Base-by-base conservation (phyloP, 2,797 vertebrate species). In the Mus minutoides region DNA sequence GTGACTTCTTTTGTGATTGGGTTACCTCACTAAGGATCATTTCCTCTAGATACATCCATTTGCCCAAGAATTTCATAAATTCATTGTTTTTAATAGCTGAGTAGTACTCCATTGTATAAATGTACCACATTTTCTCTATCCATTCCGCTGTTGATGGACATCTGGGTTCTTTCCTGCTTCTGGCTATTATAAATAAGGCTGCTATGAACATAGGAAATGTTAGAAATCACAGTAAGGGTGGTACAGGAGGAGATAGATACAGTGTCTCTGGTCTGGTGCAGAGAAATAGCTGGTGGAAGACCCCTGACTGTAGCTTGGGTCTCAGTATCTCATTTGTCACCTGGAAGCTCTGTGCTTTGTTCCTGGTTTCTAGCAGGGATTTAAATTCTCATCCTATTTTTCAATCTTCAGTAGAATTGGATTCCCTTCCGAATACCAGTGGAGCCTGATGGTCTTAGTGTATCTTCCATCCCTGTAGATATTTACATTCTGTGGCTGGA, bases 221-320 rank as follows among this genome's bases (percentile, higher is more conserved):
- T 90, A 73, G 60, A 78, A 60, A 40, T 37, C n/a, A 3, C 62
- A 49, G 0, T 14, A 19, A 71, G 43, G 10, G 22, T 21, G 19
- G 31, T 21, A 54, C 21, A 91, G 26, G 56, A 40, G 52, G 43
- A 56, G 14, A 31, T 17, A 37, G 14, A 24, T 26, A 56, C 10
- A 34, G 7, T 0, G 31, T 12, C 40, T 82, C 21, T 7, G 1
- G 24, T 71, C n/a, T 26, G 21, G 24, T 9, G 21, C 12, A 4
- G 93, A 84, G 54, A 67, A n/a, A 10, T 0, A 91, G 64, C 19
- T 1, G 5, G 46, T 3, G 3, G 6, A 37, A 34, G 52, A 22
- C 2, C 6, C 21, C 19, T 16, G 22, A 21, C 12, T 11, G 4
- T 11, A 3, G 43, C 29, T 29, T 12, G 0, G 10, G 34, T 17